Percentiles rank a stretch among this genome's conserved stretches.
Evolutionary conservation across 2,113 vertebrate genomes (phyloP).

Genomic region (Tupaia tana): DNA sequence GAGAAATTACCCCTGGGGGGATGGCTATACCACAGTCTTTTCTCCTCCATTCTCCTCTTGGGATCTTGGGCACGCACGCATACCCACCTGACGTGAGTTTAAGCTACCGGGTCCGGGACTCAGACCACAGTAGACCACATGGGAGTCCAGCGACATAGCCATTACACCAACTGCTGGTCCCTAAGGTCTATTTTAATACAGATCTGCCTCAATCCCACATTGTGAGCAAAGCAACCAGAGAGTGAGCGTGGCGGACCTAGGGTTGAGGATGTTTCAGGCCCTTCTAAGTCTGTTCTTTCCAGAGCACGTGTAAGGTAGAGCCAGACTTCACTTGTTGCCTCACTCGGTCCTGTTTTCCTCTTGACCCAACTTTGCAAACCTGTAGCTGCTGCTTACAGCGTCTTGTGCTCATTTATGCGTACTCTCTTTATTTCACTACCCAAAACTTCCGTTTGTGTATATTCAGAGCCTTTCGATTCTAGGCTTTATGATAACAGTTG

Average conservation of each 20-base stretch:
- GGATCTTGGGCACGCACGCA: no score
- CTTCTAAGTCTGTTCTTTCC: not conserved
- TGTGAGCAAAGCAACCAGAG: not conserved
- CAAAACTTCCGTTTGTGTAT: slow-evolving; percentile 11
- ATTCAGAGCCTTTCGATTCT: slow-evolving; percentile 48
- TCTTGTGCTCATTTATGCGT: slow-evolving; percentile 14
- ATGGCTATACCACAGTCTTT: no score
- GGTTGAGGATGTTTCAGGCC: not conserved
- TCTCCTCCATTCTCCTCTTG: no score
- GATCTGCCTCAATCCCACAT: not conserved
- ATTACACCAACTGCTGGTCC: no score
- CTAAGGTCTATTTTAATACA: not conserved
- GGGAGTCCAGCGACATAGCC: no score
- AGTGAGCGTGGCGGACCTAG: not conserved
- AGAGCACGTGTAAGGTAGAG: not conserved
- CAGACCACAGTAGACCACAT: no score
- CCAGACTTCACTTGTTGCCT: not conserved
- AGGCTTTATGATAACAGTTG: not conserved
- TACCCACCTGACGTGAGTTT: no score
- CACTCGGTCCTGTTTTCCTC: not conserved
- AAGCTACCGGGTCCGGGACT: no score
- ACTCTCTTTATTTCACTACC: not conserved
- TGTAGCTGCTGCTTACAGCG: not conserved
- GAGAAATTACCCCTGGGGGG: no score
- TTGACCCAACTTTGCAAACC: not conserved